Conservation (phyloP, 2,888 invertebrate genomes). For the Sminthurinus aureus region DNA sequence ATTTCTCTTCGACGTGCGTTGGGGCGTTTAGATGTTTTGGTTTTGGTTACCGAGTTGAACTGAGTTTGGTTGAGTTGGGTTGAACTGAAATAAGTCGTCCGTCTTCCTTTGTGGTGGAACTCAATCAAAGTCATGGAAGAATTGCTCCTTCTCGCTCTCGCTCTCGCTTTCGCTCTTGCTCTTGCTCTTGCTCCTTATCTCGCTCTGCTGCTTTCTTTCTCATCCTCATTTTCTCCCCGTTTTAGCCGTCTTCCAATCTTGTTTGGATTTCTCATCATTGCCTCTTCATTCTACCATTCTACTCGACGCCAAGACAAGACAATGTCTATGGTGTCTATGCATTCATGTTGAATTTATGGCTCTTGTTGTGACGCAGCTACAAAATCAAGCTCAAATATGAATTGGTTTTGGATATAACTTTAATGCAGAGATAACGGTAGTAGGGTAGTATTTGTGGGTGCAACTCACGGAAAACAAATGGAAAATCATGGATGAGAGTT, state of each 20-base stretch:
- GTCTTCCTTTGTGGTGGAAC: slow-evolving; percentile 34
- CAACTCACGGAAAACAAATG: too few species aligned
- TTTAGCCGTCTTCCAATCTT: neutral
- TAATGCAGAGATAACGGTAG: neutral
- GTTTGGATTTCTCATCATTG: neutral
- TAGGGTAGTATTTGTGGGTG: too few species aligned
- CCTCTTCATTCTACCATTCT: neutral
- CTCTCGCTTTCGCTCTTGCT: too few species aligned
- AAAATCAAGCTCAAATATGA: too few species aligned
- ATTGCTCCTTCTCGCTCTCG: neutral
- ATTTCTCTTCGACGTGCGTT: slow-evolving; percentile 8
- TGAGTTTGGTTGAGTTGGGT: neutral
- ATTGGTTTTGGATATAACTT: too few species aligned
- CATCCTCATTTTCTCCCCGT: neutral
- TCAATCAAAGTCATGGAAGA: slow-evolving; percentile 55
- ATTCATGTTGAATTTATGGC: too few species aligned
- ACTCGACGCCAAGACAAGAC: too few species aligned
- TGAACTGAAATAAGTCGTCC: neutral
- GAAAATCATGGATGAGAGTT: too few species aligned
- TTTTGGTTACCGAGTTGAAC: neutral
- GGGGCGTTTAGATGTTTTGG: neutral
- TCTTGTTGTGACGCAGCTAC: too few species aligned
- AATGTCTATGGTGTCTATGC: too few species aligned
- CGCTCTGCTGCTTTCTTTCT: slow-evolving; percentile 31
- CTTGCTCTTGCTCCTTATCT: slow-evolving; percentile 28